Evolutionary conservation across 1,140 invertebrate species (phyloP), one percentile per base, ranked within the genome.

Genomic region (Drosophila rufa): DNA sequence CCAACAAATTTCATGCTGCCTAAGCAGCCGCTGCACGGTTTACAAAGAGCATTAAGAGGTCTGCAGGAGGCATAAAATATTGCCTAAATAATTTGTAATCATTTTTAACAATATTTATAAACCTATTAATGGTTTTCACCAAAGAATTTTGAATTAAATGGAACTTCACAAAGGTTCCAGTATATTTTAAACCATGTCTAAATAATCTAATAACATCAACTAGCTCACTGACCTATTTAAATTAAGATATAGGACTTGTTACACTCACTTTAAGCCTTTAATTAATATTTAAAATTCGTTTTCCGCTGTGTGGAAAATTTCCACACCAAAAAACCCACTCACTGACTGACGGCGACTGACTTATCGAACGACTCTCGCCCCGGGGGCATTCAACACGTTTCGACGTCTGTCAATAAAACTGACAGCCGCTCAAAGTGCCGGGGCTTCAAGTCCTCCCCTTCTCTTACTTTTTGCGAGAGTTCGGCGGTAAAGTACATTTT

Each of bases 361-460:
- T 53, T 69, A 11, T 48, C n/a, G 45, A 61, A 46, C 17, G 25
- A 27, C 64, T 67, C 48, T 75, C 43, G 59, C 38, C 48, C 48
- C 33, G 43, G 55, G 62, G 55, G 75, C 75, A 77, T 57, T 53
- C 48, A 60, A 60, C 62, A 68, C 75, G 75, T 58, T 61, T 71
- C 58, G 51, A 57, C 46, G 57, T 67, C 65, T 70, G 75, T 70
- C 75, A 79, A 79, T 65, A 79, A 79, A 79, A 79, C 75, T 79
- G 76, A 64, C 76, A 79, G 59, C 33, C 75, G 75, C 66, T 64
- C 59, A 79, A 79, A 71, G 58, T 71, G 58, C 38, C 42, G 48
- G 17, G 27, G 25, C 59, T 59, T 45, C 17, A 68, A 60, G 62
- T 55, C 62, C 38, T 25, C n/a, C 19, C 6, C 6, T 14, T 27